phyloP scores from a whole-genome alignment of 2,888 invertebrate genomes.

The Monochamus alternatus region DNA sequence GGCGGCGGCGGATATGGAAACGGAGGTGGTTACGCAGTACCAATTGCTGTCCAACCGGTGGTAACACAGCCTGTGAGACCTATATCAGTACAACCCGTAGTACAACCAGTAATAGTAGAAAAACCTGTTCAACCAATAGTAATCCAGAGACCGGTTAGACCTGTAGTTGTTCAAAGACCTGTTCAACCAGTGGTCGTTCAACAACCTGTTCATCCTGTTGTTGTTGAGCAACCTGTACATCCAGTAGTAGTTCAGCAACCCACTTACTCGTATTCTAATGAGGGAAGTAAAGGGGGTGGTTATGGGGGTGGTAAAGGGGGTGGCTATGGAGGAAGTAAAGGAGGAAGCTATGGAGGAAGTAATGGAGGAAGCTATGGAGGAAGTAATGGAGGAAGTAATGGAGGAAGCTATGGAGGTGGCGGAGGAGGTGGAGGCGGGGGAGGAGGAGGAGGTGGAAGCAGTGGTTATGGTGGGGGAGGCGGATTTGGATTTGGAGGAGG shows the following conservation, averaged over 20 bases:
- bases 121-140: neutral
- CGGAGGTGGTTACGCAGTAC: constrained; percentile 5
- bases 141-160: neutral
- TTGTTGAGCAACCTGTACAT: constrained; percentile 8
- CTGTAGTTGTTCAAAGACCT: constrained; percentile 19
- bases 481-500: constrained; percentile 40
- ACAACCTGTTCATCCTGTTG: constrained; percentile 6
- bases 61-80: neutral
- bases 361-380: neutral
- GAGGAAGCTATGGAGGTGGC: constrained; percentile 13
- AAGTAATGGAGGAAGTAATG: neutral
- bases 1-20: constrained; percentile 1
- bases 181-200: constrained; percentile 1
- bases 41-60: neutral
- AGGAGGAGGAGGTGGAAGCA: constrained; percentile 39
- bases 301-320: neutral
- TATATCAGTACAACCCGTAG: neutral
- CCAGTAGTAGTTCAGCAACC: neutral
- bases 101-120: neutral
- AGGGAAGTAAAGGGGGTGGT: neutral
- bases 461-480: constrained; percentile 35
- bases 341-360: neutral
- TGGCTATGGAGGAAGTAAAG: neutral
- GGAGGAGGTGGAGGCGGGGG: constrained; percentile 25
- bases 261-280: constrained; percentile 8